Conservation (phyloP, 2,888 invertebrate genomes). For the Teinopalpus imperialis region DNA sequence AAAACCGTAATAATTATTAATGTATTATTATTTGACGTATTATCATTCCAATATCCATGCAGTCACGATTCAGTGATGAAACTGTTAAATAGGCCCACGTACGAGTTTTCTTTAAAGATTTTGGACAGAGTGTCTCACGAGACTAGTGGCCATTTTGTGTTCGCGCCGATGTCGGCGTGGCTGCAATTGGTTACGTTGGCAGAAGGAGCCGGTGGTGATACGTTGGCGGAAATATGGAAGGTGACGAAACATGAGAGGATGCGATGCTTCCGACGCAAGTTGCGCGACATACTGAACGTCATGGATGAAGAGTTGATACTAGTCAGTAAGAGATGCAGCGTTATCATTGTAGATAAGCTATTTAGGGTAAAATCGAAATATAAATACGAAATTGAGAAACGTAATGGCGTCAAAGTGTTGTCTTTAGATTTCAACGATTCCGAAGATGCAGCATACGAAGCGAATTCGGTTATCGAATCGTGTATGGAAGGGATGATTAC, state of each 20-base stretch:
- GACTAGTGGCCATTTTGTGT: slow-evolving; percentile 55
- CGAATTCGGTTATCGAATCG: slow-evolving; percentile 42
- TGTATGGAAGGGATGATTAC: slow-evolving; percentile 41
- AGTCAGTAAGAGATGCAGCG: slow-evolving; percentile 42
- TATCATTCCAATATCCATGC: too few species aligned
- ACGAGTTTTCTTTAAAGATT: slow-evolving; percentile 53
- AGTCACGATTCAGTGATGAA: slow-evolving; percentile 40
- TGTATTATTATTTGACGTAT: too few species aligned
- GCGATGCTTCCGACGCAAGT: slow-evolving; percentile 48
- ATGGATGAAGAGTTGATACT: slow-evolving; percentile 39
- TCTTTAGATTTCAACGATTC: slow-evolving; percentile 46
- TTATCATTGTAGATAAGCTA: slow-evolving; percentile 49
- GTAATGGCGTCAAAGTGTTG: slow-evolving; percentile 44
- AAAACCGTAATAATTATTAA: neutral
- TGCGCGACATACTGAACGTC: slow-evolving; percentile 42
- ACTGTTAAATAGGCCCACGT: slow-evolving; percentile 46
- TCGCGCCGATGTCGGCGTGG: slow-evolving; percentile 61
- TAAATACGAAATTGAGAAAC: slow-evolving; percentile 38
- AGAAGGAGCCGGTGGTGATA: slow-evolving; percentile 50
- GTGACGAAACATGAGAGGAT: slow-evolving; percentile 48
- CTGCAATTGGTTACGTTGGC: slow-evolving; percentile 53
- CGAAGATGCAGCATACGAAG: slow-evolving; percentile 36
- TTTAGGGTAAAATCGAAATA: slow-evolving; percentile 47
- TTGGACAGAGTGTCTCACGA: slow-evolving; percentile 52
- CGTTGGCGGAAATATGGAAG: slow-evolving; percentile 49